Percentiles rank a stretch among this genome's conserved stretches.
Conservation (phyloP, 2,888 invertebrate genomes). For the Acholoe squamosa region DNA sequence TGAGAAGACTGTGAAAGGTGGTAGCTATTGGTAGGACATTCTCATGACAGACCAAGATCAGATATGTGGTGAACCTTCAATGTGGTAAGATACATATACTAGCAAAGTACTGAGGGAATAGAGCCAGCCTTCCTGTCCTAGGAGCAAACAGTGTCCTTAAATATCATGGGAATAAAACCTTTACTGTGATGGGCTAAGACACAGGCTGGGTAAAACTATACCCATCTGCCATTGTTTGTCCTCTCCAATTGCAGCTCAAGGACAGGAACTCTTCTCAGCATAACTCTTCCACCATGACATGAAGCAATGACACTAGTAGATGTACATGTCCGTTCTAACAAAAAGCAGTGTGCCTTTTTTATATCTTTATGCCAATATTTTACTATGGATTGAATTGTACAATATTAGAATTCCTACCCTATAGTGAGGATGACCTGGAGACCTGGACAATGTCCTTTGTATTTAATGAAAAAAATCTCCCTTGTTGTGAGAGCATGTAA, state of each 20-base stretch:
- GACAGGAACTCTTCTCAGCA: neutral
- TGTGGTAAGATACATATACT: neutral
- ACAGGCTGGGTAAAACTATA: neutral
- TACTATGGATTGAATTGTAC: too few species aligned
- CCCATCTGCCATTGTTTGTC: slow-evolving; percentile 18
- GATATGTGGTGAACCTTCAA: neutral
- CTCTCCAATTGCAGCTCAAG: neutral
- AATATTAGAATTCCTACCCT: too few species aligned
- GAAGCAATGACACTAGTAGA: too few species aligned
- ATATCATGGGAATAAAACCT: slow-evolving; percentile 5
- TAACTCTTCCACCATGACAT: neutral
- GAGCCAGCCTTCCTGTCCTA: neutral
- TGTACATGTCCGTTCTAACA: too few species aligned
- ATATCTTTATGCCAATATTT: too few species aligned
- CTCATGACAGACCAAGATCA: too few species aligned
- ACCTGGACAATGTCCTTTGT: too few species aligned
- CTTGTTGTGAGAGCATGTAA: neutral
- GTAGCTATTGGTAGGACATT: neutral
- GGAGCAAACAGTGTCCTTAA: neutral
- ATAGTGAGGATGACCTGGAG: too few species aligned
- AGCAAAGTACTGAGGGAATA: neutral
- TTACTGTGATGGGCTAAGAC: neutral
- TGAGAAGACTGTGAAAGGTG: neutral
- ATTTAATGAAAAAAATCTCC: neutral
- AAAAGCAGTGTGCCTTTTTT: too few species aligned